Percentiles rank a stretch among this genome's conserved stretches.
Conservation (phyloP, 1,140 invertebrate species). For the Meloidogyne hapla region DNA sequence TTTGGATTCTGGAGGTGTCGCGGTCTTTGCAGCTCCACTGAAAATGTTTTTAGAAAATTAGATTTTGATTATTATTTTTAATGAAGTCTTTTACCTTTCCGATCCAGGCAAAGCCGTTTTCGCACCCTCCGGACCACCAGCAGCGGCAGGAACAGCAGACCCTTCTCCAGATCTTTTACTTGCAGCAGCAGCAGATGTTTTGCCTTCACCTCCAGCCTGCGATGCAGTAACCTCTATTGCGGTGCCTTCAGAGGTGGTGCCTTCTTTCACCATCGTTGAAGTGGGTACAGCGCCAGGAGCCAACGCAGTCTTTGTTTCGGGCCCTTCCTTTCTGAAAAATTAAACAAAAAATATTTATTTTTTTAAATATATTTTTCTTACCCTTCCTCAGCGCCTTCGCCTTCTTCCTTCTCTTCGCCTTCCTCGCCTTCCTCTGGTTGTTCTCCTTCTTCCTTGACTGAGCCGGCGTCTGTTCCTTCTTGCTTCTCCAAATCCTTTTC, state of each 20-base stretch:
- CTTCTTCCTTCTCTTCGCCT: background rate
- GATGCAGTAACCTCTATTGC: background rate
- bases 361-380: background rate
- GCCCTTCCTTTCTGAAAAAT: background rate
- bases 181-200: background rate
- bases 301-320: background rate
- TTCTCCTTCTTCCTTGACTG: background rate
- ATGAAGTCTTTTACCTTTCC: background rate
- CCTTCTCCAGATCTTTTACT: background rate
- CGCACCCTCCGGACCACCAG: background rate
- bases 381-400: background rate
- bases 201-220: background rate
- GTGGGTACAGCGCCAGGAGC: background rate
- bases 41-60: background rate
- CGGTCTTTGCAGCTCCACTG: background rate
- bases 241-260: background rate
- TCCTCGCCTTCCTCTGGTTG: background rate
- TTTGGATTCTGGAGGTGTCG: background rate
- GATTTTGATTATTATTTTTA: background rate
- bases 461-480: background rate
- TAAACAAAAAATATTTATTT: background rate
- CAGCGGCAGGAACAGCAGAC: background rate
- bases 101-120: background rate
- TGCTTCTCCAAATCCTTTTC: background rate
- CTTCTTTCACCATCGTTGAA: background rate